Conservation (phyloP, 2,888 invertebrate genomes). For the Agrypnus murinus region DNA sequence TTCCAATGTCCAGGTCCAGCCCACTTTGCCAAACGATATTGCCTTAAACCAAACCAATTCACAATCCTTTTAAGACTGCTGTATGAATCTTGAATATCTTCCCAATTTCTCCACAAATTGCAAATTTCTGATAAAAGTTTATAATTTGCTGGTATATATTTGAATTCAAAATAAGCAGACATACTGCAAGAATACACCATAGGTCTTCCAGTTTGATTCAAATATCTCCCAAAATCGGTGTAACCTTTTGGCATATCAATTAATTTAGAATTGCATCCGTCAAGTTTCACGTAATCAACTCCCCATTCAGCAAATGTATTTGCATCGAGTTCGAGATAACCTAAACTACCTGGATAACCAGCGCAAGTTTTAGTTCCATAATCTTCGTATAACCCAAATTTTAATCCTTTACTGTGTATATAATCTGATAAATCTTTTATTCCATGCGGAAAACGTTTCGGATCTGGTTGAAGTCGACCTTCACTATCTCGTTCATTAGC, state of each 20-base stretch:
- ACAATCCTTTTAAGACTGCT: slow-evolving; percentile 73
- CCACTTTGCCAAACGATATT: slow-evolving; percentile 73
- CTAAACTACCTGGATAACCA: slow-evolving; percentile 81
- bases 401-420: slow-evolving; percentile 80
- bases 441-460: slow-evolving; percentile 76
- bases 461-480: slow-evolving; percentile 74
- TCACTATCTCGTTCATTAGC: slow-evolving; percentile 71
- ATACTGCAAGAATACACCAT: slow-evolving; percentile 87
- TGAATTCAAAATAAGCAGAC: slow-evolving; percentile 81
- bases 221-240: slow-evolving; percentile 76
- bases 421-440: slow-evolving; percentile 77
- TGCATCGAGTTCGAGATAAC: slow-evolving; percentile 77
- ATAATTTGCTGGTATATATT: slow-evolving; percentile 75
- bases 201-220: slow-evolving; percentile 81
- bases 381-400: slow-evolving; percentile 86
- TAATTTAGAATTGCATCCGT: slow-evolving; percentile 79
- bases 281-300: slow-evolving; percentile 84
- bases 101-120: slow-evolving; percentile 79
- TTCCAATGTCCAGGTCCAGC: slow-evolving; percentile 81
- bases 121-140: slow-evolving; percentile 73
- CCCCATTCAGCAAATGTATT: slow-evolving; percentile 82
- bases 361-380: slow-evolving; percentile 83
- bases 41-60: slow-evolving; percentile 76
- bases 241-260: slow-evolving; percentile 70
- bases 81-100: slow-evolving; percentile 78